phyloP scores from a whole-genome alignment of 2,113 vertebrate species.

The Eidolon helvum region DNA sequence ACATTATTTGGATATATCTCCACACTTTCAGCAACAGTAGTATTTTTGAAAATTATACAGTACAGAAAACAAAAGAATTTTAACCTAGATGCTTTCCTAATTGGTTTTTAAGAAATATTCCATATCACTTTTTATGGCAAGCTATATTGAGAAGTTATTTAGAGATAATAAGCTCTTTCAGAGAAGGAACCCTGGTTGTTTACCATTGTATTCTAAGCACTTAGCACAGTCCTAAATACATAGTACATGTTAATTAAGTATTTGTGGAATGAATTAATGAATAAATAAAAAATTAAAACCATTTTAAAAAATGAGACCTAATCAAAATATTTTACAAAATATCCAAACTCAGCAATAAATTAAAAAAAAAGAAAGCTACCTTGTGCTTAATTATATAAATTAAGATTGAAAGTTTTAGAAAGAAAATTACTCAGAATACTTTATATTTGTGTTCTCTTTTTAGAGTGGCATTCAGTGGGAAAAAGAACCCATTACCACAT shows the following conservation, averaged over 20 bases:
- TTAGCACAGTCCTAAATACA: not conserved
- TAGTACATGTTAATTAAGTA: not conserved
- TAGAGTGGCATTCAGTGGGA: fast-evolving
- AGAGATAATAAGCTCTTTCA: not conserved
- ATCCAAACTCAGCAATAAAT: not conserved
- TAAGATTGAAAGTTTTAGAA: not conserved
- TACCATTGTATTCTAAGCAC: not conserved
- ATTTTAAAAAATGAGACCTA: not conserved
- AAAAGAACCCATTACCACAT: not conserved
- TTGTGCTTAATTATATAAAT: not conserved
- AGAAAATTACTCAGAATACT: not conserved
- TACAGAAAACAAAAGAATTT: not conserved
- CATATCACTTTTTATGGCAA: not conserved
- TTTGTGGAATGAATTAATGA: not conserved
- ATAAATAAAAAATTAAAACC: not conserved
- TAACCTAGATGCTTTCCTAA: not conserved
- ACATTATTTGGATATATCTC: not conserved
- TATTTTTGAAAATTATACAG: constrained; percentile 2
- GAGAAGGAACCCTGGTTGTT: not conserved
- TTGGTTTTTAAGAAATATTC: not conserved
- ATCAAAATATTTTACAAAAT: not conserved
- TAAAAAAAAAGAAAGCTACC: not conserved
- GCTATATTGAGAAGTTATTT: not conserved
- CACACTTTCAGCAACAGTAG: not conserved
- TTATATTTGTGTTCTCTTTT: not conserved